A percentile compares a stretch with the other conserved stretches of the same genome.
Conservation (phyloP, 1,140 invertebrate species). For the Drosophila erecta region DNA sequence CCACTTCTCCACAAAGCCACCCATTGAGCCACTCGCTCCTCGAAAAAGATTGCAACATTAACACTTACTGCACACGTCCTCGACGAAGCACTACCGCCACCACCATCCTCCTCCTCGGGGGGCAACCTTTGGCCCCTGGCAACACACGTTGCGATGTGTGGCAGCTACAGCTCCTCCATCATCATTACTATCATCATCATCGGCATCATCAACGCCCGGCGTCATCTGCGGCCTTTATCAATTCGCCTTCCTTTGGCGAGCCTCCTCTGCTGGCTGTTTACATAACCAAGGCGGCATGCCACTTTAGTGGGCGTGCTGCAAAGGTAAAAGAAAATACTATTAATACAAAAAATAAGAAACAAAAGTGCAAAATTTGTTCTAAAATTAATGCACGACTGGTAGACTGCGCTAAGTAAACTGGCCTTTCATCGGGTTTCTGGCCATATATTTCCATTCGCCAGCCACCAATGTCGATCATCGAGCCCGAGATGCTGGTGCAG, state of each 20-base stretch:
- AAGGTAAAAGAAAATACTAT: conserved; percentile 20
- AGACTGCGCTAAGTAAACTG: conserved; percentile 56
- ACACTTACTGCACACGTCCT: conserved; percentile 49
- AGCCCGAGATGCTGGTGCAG: conserved; percentile 49
- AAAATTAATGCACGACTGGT: conserved; percentile 76
- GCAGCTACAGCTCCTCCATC: conserved; percentile 26
- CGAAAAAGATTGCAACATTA: conserved; percentile 46
- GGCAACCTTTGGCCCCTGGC: conserved; percentile 42
- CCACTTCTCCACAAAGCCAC: conserved; percentile 23
- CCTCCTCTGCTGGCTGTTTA: conserved; percentile 62
- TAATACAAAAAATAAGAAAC: conserved; percentile 20
- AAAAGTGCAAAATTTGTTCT: conserved; percentile 54
- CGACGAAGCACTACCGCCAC: conserved; percentile 6
- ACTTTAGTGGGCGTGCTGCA: conserved; percentile 64
- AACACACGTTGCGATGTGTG: conserved; percentile 48
- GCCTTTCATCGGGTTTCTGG: conserved; percentile 68
- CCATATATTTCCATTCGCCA: conserved; percentile 53
- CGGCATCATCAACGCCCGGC: conserved; percentile 64
- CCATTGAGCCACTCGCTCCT: conserved; percentile 36
- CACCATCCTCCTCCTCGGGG: neutral
- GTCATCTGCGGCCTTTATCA: conserved; percentile 72
- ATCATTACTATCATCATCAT: conserved; percentile 40
- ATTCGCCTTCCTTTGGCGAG: conserved; percentile 35
- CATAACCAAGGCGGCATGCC: conserved; percentile 74
- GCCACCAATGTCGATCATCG: conserved; percentile 70